Evolutionary conservation across 2,797 vertebrate genomes (phyloP).

Genomic region (Megaceryle alcyon): DNA sequence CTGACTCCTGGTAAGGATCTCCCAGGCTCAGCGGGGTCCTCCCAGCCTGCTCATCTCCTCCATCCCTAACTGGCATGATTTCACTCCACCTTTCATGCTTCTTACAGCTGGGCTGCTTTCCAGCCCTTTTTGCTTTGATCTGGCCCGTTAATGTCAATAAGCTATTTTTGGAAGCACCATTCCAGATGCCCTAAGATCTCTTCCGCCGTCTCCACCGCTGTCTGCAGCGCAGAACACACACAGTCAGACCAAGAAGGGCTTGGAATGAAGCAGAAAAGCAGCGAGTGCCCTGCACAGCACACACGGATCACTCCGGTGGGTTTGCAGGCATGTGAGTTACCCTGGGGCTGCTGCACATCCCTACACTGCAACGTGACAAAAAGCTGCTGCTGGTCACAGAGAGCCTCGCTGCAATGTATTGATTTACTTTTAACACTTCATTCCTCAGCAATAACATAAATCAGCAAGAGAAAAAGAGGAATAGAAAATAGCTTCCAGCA

Average conservation of each 20-base stretch:
- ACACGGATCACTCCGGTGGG: accelerated
- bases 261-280: neutral
- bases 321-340: accelerated
- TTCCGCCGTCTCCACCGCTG: neutral
- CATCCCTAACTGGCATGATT: neutral
- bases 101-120: neutral
- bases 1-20: neutral
- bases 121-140: neutral
- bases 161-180: conserved; percentile 7
- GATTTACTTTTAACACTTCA: neutral
- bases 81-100: neutral
- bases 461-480: neutral
- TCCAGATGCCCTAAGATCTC: conserved; percentile 17
- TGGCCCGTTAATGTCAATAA: neutral
- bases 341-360: accelerated
- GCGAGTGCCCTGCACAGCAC: neutral
- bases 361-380: neutral
- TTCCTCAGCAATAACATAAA: neutral
- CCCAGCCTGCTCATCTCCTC: neutral
- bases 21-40: accelerated
- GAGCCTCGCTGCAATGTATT: neutral
- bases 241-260: neutral
- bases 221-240: neutral
- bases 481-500: neutral
- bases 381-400: neutral